Percentiles rank a stretch among this genome's conserved stretches.
These are phyloP conservation scores for Pristionchus fissidentatus DNA, from an alignment of 2,888 invertebrate genomes.

Conservation along the genomic window DNA sequence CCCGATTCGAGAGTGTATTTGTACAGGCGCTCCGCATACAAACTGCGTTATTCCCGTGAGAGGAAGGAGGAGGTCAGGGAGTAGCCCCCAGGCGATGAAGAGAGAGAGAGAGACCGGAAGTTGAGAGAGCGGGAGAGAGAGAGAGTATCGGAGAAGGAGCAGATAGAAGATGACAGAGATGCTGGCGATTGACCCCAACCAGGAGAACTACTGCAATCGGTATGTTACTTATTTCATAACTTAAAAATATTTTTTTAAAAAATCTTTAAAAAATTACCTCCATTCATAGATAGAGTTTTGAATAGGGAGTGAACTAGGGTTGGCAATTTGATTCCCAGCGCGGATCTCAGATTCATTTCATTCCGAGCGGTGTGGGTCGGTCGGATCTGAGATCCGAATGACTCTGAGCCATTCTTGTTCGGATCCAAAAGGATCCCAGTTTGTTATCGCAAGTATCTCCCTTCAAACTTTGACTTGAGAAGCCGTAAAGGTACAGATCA, in stretches of 20 bases:
- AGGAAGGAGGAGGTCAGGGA: background rate
- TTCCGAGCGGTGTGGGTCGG: too few species aligned
- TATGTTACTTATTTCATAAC: background rate
- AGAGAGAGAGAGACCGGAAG: background rate
- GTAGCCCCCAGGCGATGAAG: constrained; percentile 34
- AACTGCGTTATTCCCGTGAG: constrained; percentile 11
- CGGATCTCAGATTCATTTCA: too few species aligned
- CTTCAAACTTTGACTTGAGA: too few species aligned
- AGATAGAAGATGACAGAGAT: background rate
- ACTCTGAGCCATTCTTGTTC: too few species aligned
- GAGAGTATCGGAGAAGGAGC: background rate
- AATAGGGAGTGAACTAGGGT: background rate
- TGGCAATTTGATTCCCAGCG: too few species aligned
- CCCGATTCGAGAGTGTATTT: constrained; percentile 25
- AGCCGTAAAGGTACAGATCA: too few species aligned
- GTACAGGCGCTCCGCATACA: constrained; percentile 41
- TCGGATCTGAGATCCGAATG: too few species aligned
- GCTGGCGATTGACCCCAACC: background rate
- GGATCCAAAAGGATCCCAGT: too few species aligned
- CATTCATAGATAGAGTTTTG: background rate
- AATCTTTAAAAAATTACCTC: background rate
- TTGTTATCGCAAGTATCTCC: too few species aligned
- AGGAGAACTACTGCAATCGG: constrained; percentile 7
- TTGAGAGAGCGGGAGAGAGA: background rate
- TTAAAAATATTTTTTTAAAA: background rate